Evolutionary conservation across 2,113 vertebrate genomes (phyloP).

Genomic region (Phoenicopterus ruber): DNA sequence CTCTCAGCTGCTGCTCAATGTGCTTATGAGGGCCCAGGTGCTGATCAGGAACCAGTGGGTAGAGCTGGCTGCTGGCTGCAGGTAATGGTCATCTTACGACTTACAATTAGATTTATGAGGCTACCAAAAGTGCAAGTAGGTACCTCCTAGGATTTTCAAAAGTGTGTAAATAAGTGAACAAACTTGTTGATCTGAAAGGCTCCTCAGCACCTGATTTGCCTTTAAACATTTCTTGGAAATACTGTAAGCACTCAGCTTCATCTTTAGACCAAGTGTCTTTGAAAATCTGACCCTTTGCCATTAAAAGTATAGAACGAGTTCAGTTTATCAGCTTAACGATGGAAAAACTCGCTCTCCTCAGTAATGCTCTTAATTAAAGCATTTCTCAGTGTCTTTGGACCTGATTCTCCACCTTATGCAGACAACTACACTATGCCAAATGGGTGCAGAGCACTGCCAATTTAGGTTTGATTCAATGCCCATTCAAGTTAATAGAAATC

Average conservation of each 20-base stretch:
- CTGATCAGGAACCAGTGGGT: neutral
- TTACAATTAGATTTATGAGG: neutral
- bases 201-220: neutral
- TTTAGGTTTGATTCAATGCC: slow-evolving; percentile 54
- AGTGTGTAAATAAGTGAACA: neutral
- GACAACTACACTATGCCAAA: slow-evolving; percentile 13
- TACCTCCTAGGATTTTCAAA: neutral
- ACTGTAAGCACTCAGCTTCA: neutral
- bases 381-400: slow-evolving; percentile 53
- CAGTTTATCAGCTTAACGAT: neutral
- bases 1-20: neutral
- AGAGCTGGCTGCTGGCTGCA: neutral
- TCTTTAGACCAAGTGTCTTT: neutral
- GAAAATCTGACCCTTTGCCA: neutral
- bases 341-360: neutral
- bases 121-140: neutral
- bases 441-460: slow-evolving; percentile 46
- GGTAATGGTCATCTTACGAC: neutral
- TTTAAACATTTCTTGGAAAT: neutral
- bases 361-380: slow-evolving; percentile 42
- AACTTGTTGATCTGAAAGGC: neutral
- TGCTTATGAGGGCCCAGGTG: neutral
- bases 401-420: slow-evolving; percentile 53
- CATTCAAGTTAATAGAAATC: slow-evolving; percentile 51
- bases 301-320: neutral